Evolutionary conservation across 2,888 invertebrate genomes (phyloP).

Genomic region (Tetragonula carbonaria): DNA sequence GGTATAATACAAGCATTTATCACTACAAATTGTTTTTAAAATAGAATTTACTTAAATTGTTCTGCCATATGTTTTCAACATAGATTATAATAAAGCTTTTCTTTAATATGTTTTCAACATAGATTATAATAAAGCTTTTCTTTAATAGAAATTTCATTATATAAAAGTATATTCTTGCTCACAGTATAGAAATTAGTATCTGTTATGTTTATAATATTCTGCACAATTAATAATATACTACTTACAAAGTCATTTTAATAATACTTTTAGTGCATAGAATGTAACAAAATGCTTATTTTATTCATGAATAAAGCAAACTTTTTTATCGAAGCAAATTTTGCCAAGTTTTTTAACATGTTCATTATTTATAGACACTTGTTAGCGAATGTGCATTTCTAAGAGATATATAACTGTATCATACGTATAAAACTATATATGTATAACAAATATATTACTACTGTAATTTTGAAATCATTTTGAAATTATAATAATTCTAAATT

Average conservation of each 20-base stretch:
- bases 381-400: constrained; percentile 6
- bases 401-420: not conserved
- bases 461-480: not conserved
- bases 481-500: not conserved
- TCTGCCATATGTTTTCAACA: not conserved
- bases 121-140: constrained; percentile 1
- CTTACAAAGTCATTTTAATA: no score
- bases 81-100: constrained; percentile 4
- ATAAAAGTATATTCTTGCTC: constrained; percentile 15
- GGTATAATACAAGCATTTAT: constrained; percentile 36
- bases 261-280: no score
- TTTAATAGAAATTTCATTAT: not conserved
- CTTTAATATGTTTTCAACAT: not conserved
- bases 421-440: no score
- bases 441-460: not conserved
- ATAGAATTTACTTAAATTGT: not conserved
- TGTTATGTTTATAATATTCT: not conserved
- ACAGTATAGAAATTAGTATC: not conserved
- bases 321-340: not conserved
- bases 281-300: constrained; percentile 8
- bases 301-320: not conserved
- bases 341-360: constrained; percentile 9
- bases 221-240: constrained; percentile 9
- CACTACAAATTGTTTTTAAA: constrained; percentile 2
- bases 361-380: constrained; percentile 1